Evolutionary conservation across 2,113 vertebrate species (phyloP), one percentile per base, ranked within the genome.

Genomic region (Empidonax alnorum): DNA sequence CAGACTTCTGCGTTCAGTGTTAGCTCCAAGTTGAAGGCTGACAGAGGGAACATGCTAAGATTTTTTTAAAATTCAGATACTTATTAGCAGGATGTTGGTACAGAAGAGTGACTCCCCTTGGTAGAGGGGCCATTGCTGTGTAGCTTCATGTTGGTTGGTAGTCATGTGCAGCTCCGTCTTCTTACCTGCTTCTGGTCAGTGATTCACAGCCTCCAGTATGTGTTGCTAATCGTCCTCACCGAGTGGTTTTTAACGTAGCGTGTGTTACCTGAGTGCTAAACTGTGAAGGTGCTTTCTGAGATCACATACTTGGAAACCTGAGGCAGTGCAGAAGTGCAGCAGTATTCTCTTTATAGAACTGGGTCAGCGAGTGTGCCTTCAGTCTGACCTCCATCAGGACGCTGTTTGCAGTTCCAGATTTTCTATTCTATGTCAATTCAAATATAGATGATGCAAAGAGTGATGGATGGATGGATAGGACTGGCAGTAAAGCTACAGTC

Each of bases 291-390:
- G 1, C 65, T 73, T 83, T 75, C 23, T 39, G 85, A 84, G 85
- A 66, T 80, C 4, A 1, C 0, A 0, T 35, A 6, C 90, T 88
- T 92, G 88, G 94, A 88, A 86, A 62, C 25, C 42, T 2, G 22
- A 81, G 85, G 86, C 92, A 44, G 68, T 62, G 46, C 44, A 23
- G 87, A 66, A 72, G 63, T 25, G 78, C 42, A 28, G 90, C 90
- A 86, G 50, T 12, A 13, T 77, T 92, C 94, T 84, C 46, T 92
- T 93, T 80, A 71, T 92, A 95, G 92, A 96, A 96, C 79, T 94
- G 95, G 95, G 92, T 95, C 92, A 90, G 59, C 0, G 1, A 55
- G 50, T 0, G 13, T 80, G 87, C 92, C 50, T 92, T 14, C 24
- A 55, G 65, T 31, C 59, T 93, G 94, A 84, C 91, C 90, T 95